A percentile compares a stretch with the other conserved stretches of the same genome.
Evolutionary conservation across 1,140 invertebrate species (phyloP).

Genomic region (Lamellibrachia luymesi): DNA sequence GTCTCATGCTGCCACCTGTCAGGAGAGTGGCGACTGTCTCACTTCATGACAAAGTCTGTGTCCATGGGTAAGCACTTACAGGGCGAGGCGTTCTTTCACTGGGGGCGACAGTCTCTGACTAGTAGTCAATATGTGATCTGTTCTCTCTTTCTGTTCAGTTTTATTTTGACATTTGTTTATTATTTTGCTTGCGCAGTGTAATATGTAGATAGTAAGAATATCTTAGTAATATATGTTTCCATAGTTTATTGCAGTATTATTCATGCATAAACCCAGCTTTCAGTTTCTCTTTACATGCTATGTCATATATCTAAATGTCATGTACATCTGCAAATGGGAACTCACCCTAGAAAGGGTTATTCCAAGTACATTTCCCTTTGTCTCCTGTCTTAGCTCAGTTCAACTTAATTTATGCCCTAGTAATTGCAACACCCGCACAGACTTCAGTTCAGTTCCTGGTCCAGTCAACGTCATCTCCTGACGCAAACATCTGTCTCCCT

Average conservation of each 20-base stretch:
- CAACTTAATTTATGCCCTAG: too few relatives aligned
- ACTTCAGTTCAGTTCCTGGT: background rate
- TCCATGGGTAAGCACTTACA: conserved; percentile 28
- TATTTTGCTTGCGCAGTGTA: background rate
- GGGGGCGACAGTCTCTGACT: background rate
- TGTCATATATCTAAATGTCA: background rate
- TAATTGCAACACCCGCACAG: too few relatives aligned
- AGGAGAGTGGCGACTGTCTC: conserved; percentile 28
- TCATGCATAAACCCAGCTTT: background rate
- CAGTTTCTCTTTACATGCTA: background rate
- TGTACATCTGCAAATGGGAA: background rate
- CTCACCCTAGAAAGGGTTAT: background rate
- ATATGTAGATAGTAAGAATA: background rate
- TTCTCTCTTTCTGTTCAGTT: background rate
- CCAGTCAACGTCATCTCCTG: background rate
- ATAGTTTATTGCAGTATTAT: background rate
- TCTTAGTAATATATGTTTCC: background rate
- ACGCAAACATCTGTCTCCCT: background rate
- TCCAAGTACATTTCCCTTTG: too few relatives aligned
- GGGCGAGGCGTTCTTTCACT: background rate
- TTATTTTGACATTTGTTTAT: background rate
- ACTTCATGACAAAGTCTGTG: conserved; percentile 26
- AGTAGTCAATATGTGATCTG: background rate
- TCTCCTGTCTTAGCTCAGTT: too few relatives aligned
- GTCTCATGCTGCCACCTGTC: background rate